Conservation (phyloP, 2,888 invertebrate genomes). For the Melinopterus prodromus region DNA sequence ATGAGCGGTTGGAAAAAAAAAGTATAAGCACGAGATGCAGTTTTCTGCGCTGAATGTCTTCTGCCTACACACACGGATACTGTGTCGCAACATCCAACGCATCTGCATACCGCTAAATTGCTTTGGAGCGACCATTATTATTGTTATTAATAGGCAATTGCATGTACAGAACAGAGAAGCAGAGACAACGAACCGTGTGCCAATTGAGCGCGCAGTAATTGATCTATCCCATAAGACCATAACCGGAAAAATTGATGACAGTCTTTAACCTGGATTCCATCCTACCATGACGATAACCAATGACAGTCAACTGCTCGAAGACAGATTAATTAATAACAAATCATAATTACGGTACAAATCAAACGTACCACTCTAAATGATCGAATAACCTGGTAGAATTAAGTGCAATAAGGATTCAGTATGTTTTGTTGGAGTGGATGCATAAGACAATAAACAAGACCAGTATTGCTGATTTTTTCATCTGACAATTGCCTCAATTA, state of each 20-base stretch:
- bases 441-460: too few species aligned
- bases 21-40: background rate
- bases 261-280: background rate
- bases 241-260: constrained; percentile 4
- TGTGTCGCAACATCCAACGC: background rate
- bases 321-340: constrained; percentile 4
- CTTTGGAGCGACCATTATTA: background rate
- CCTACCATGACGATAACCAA: background rate
- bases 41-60: background rate
- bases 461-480: too few species aligned
- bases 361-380: background rate
- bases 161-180: background rate
- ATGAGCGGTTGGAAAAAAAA: background rate
- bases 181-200: background rate
- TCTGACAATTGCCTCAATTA: too few species aligned
- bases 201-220: background rate
- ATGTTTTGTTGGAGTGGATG: too few species aligned
- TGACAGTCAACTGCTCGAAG: background rate
- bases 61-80: background rate
- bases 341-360: background rate
- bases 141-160: background rate
- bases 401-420: too few species aligned
- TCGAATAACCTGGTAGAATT: too few species aligned
- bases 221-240: constrained; percentile 4
- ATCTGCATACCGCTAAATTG: background rate